Base-by-base conservation (phyloP, 2,888 invertebrate genomes). In the Pecten maximus region DNA sequence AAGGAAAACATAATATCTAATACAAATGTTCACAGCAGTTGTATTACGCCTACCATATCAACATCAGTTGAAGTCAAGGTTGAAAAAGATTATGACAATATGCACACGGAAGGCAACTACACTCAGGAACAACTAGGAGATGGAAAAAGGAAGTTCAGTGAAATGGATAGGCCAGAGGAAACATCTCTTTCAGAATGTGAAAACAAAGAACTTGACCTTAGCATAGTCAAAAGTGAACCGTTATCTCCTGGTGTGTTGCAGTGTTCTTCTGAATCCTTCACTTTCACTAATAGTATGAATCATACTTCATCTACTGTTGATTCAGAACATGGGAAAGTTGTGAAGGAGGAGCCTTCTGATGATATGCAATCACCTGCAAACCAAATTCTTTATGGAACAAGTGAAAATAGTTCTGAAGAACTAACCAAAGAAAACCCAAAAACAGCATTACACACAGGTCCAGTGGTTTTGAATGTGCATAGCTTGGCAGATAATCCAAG, bases 131-230 rank as follows among this genome's bases (percentile, higher is more conserved):
- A 44, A n/a, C 40, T 2, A 40, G 10, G 0, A n/a, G 87, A 87
- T 15, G 40, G 12, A 44, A 87, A 0, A 16, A 16, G 2, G 10
- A 35, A 48, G 16, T 48, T 16, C 23, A 40, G 40, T 87, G 23
- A 23, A 40, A 48, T 48, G 28, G 15, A n/a, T 88, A 35, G 35
- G 16, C 88, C 88, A 88, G 28, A 28, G n/a, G 40, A 88, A 44
- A 44, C 28, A 88, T 50, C n/a, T n/a, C n/a, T 50, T 88, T 50
- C 88, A 40, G 88, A 35, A 39, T 88, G 16, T 88, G 88, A 88
- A 44, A 28, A 44, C 40, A 88, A 88, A 2, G 44, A 28, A 6
- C 44, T n/a, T 35, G 88, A 39, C 10, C 28, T 88, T 28, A 88
- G 35, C 44, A 44, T 16, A 48, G 88, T 88, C 0, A 88, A 88